Evolutionary conservation across 2,888 invertebrate species (phyloP).

Genomic region (Lagria hirta): DNA sequence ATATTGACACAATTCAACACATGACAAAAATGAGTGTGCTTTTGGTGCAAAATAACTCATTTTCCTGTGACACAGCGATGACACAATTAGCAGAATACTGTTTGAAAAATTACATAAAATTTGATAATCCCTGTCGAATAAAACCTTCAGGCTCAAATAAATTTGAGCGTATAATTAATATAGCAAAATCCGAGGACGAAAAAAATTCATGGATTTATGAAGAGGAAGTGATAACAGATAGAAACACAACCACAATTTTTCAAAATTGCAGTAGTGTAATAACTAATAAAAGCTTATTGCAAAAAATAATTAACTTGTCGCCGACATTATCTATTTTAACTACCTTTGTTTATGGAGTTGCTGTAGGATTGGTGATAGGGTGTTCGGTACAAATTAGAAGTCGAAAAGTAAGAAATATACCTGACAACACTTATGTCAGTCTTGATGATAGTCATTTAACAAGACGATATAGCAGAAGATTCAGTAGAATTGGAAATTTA

Average conservation of each 20-base stretch:
- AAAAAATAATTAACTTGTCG: constrained; percentile 31
- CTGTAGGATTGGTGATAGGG: constrained; percentile 21
- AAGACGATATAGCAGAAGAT: constrained; percentile 2
- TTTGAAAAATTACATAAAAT: constrained; percentile 50
- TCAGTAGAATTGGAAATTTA: not conserved
- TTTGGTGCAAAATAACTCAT: constrained; percentile 60
- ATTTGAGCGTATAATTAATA: constrained; percentile 60
- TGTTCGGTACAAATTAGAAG: constrained; percentile 6
- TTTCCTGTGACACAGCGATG: constrained; percentile 59
- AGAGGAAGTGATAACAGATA: constrained; percentile 26
- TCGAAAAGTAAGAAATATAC: constrained; percentile 1
- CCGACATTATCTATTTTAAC: constrained; percentile 27
- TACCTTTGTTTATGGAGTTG: constrained; percentile 25
- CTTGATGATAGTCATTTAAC: constrained; percentile 17
- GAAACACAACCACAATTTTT: constrained; percentile 31
- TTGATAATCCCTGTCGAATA: constrained; percentile 48
- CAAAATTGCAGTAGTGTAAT: constrained; percentile 21
- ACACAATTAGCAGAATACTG: constrained; percentile 55
- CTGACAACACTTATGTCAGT: constrained; percentile 9
- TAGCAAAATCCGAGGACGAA: constrained; percentile 44
- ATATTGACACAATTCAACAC: constrained; percentile 55
- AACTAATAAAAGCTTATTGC: constrained; percentile 27
- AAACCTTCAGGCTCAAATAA: constrained; percentile 52
- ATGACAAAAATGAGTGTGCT: constrained; percentile 57
- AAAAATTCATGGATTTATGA: constrained; percentile 50